These are phyloP conservation scores for Acropora yongei DNA, from an alignment of 64 coral and sea anemone genomes.

Conservation along the genomic window DNA sequence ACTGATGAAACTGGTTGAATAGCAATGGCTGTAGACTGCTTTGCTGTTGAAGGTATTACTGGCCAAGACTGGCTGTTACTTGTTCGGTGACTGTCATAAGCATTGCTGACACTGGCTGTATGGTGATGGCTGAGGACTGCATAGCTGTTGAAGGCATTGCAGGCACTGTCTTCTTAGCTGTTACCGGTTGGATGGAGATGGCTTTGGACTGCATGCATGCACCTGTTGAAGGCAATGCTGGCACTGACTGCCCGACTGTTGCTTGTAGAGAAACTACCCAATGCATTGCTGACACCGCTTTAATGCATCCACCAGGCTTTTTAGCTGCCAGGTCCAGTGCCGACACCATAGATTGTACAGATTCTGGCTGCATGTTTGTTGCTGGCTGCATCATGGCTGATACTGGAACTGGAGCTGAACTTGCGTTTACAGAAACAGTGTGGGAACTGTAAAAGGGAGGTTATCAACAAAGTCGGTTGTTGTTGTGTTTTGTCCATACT, in stretches of 20 bases:
- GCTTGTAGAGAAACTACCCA: neutral
- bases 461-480: neutral
- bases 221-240: neutral
- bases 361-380: no score
- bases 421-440: neutral
- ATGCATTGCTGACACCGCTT: neutral
- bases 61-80: no score
- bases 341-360: neutral
- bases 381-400: conserved; percentile 5
- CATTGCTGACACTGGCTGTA: no score
- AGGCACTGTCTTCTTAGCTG: neutral
- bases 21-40: no score
- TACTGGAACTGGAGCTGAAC: neutral
- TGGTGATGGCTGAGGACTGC: no score
- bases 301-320: neutral
- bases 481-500: no score
- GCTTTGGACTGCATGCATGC: neutral
- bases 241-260: neutral
- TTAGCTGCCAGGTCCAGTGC: neutral
- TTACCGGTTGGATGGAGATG: neutral
- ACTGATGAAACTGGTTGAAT: no score
- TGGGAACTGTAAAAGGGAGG: neutral
- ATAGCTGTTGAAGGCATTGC: neutral
- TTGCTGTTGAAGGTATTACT: no score
- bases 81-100: no score